These are phyloP conservation scores for Stenodera caucasica DNA, from an alignment of 2,888 invertebrate species.

Conservation along the genomic window DNA sequence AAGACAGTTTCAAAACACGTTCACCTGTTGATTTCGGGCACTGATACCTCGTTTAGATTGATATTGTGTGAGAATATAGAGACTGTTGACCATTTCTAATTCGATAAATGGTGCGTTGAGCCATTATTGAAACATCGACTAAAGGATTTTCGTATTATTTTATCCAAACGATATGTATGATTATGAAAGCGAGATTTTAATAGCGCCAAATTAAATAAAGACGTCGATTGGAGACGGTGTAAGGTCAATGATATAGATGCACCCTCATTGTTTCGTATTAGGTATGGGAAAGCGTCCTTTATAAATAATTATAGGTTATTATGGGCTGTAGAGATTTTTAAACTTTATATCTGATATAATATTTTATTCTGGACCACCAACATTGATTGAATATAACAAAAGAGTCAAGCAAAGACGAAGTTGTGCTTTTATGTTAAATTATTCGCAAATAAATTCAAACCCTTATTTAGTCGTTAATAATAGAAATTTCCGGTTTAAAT, in stretches of 20 bases:
- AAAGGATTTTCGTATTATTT: too few species aligned
- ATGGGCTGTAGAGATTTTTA: constrained; percentile 46
- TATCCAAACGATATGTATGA: too few species aligned
- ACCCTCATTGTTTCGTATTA: constrained; percentile 52
- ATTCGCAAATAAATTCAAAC: neutral
- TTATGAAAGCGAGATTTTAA: neutral
- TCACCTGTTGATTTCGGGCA: constrained; percentile 24
- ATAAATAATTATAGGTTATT: constrained; percentile 50
- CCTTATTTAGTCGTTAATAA: neutral
- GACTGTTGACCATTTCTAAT: neutral
- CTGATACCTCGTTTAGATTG: neutral
- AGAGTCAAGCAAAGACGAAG: constrained; percentile 8
- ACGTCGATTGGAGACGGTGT: constrained; percentile 11
- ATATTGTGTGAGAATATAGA: neutral
- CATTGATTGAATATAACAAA: constrained; percentile 39
- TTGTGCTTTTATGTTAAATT: constrained; percentile 1
- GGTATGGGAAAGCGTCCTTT: constrained; percentile 50
- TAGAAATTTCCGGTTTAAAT: too few species aligned
- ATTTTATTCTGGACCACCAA: constrained; percentile 52
- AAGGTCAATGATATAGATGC: constrained; percentile 31
- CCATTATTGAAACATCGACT: too few species aligned
- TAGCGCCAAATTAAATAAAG: neutral
- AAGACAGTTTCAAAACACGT: constrained; percentile 23
- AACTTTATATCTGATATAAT: constrained; percentile 50
- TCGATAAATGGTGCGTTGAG: neutral